Base-by-base conservation (phyloP, 92 coral and sea anemone species). In the Epizoanthus scotinus region DNA sequence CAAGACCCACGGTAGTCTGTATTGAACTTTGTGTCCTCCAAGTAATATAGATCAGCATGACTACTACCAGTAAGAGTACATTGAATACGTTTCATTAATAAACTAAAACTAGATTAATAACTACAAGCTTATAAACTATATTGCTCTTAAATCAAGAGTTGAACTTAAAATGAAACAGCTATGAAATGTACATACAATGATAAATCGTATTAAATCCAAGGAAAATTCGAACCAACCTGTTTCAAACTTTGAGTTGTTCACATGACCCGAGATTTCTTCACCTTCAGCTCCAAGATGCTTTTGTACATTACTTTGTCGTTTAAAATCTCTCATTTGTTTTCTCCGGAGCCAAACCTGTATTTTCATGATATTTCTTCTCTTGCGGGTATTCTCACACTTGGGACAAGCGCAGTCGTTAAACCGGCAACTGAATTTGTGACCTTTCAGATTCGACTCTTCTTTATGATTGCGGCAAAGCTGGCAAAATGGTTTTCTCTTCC, bases 391-490 rank as follows among this genome's bases (percentile, higher is more conserved):
- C 65, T 84, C 84, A 56, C 97, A 91, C 12, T 64, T 86, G 10
- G 84, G 72, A 57, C 96, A 91, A 49, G 74, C 68, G 79, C 96
- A 91, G 27, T 67, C 75, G 62, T 60, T 86, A 84, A 77, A 91
- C 72, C 85, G 84, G 34, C 96, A 91, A 44, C 31, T 44, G 61
- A 60, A 81, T 50, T 91, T 91, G 81, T 91, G 96, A 21, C 91
- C 93, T 67, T 87, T 89, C 28, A 85, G 82, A 24, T 84, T 83
- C 61, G 93, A 86, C 60, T 86, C 69, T 15, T 86, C 69, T 26
- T 92, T 90, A 53, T 91, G 96, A 67, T 91, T 91, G n/a, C 87
- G 78, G 52, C 96, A 91, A 47, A 91, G 87, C 34, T 92, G 85
- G 34, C 96, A 91, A 18, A 77, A 78, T 2, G 96, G 96, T 34